A percentile compares a stretch with the other conserved stretches of the same genome.
phyloP scores from a whole-genome alignment of 2,888 invertebrate species.

The Suillia variegata region DNA sequence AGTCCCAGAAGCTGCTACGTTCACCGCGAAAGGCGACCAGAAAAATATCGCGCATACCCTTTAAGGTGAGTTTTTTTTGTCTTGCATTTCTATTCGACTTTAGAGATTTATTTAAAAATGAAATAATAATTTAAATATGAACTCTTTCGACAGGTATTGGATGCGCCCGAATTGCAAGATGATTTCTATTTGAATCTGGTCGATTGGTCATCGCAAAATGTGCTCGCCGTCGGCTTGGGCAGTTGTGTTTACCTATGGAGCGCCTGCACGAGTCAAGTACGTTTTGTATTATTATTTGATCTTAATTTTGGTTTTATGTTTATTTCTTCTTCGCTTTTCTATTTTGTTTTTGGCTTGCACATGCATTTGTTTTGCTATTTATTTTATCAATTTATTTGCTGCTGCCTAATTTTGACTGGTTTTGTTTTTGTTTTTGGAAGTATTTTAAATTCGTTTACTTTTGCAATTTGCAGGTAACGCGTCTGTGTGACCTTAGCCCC shows the following conservation, averaged over 20 bases:
- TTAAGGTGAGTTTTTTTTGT: constrained; percentile 67
- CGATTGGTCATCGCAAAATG: constrained; percentile 99
- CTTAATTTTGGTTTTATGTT: background rate
- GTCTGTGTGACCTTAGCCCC: constrained; percentile 91
- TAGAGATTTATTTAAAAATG: no score
- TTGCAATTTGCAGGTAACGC: constrained; percentile 70
- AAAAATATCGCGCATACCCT: constrained; percentile 98
- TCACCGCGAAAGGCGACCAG: constrained; percentile 97
- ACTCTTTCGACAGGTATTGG: constrained; percentile 45
- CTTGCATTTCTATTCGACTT: background rate
- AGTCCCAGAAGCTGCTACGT: constrained; percentile 90
- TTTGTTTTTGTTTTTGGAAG: constrained; percentile 16
- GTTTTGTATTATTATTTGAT: constrained; percentile 25
- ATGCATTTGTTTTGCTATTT: constrained; percentile 11
- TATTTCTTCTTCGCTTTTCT: background rate
- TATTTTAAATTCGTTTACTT: constrained; percentile 9
- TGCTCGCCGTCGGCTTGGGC: constrained; percentile 95
- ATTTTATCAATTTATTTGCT: no score
- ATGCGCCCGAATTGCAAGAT: constrained; percentile 70
- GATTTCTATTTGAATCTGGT: constrained; percentile 99
- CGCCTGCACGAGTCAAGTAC: constrained; percentile 93
- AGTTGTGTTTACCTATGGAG: constrained; percentile 99
- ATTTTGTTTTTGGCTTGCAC: background rate
- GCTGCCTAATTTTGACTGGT: no score
- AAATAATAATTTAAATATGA: constrained; percentile 1